A percentile compares a stretch with the other conserved stretches of the same genome.
phyloP scores from a whole-genome alignment of 2,113 vertebrate genomes.

The Nanorana parkeri region DNA sequence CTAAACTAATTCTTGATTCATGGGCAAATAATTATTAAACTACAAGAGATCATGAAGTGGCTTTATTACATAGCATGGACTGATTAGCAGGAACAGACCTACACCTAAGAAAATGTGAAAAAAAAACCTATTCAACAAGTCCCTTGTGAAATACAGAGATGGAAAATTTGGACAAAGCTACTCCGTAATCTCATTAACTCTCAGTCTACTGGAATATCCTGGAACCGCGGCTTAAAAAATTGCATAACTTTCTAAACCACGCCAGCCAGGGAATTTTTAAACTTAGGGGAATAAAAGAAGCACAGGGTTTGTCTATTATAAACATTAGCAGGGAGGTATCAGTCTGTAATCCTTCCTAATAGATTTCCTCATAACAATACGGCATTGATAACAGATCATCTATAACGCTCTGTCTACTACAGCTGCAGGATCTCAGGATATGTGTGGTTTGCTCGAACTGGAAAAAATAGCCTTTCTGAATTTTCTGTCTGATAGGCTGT shows the following conservation, averaged over 20 bases:
- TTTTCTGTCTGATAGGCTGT: conserved; percentile 68
- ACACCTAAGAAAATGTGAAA: neutral
- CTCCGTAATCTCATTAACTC: conserved; percentile 11
- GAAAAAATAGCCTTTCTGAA: conserved; percentile 71
- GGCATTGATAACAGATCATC: conserved; percentile 53
- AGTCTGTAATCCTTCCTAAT: conserved; percentile 55
- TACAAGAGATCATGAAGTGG: neutral
- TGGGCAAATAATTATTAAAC: conserved; percentile 2
- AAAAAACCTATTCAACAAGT: neutral
- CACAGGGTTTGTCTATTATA: conserved; percentile 22
- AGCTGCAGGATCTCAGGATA: conserved; percentile 72
- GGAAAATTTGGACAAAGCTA: conserved; percentile 1
- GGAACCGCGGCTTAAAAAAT: neutral
- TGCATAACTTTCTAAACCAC: neutral
- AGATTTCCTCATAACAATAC: conserved; percentile 8
- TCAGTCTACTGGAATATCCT: conserved; percentile 18
- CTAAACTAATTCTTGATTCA: conserved; percentile 34
- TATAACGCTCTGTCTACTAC: conserved; percentile 61
- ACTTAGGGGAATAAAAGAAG: conserved; percentile 1
- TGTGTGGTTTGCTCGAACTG: conserved; percentile 70
- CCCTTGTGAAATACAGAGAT: neutral
- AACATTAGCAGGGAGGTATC: conserved; percentile 53
- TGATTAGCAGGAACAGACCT: neutral
- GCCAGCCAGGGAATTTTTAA: conserved; percentile 1
- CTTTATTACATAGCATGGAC: neutral